Percentiles rank a stretch among this genome's conserved stretches.
These are phyloP conservation scores for Pelodiscus sinensis DNA, from an alignment of 2,113 vertebrate species.

Conservation along the genomic window DNA sequence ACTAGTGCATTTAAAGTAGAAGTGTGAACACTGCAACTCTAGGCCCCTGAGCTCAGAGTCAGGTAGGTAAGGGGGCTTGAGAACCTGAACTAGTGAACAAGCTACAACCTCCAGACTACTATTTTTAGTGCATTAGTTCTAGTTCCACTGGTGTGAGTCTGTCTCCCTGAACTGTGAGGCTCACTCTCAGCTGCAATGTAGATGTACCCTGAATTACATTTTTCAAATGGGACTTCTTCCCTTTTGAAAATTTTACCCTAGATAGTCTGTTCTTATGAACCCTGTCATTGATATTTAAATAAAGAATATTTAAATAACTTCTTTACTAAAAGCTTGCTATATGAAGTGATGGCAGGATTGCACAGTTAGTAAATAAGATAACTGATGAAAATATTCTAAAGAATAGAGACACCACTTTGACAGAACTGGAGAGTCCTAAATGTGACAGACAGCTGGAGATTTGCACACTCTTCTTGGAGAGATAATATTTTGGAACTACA, in stretches of 20 bases:
- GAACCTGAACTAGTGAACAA: background rate
- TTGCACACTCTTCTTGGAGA: background rate
- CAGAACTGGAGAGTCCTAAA: background rate
- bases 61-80: background rate
- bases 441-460: background rate
- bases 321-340: background rate
- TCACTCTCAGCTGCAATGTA: background rate
- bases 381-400: background rate
- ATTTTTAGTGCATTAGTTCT: background rate
- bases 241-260: background rate
- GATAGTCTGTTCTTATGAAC: background rate
- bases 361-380: background rate
- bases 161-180: background rate
- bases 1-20: background rate
- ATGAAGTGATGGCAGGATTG: background rate
- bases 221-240: background rate
- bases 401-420: background rate
- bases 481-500: constrained; percentile 22
- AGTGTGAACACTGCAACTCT: background rate
- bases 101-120: background rate
- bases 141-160: background rate
- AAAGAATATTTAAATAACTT: background rate
- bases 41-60: background rate
- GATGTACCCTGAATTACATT: background rate
- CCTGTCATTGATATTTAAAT: background rate